Percentiles rank a stretch among this genome's conserved stretches.
Conservation (phyloP, 2,797 vertebrate species). For the Sebastiscus tertius region DNA sequence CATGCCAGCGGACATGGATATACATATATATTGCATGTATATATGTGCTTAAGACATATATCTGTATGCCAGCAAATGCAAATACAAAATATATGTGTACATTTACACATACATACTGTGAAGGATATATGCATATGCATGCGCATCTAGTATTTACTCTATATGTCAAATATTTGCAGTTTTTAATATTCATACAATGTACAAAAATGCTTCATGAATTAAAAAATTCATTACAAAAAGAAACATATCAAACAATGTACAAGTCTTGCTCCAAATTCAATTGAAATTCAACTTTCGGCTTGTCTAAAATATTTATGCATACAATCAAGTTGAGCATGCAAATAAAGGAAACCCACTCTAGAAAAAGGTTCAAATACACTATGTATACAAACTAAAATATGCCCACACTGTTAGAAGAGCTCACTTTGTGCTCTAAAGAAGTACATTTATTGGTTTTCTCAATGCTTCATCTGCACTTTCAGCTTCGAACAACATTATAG, state of each 20-base stretch:
- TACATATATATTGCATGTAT: conserved; percentile 88
- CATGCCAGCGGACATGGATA: conserved; percentile 94
- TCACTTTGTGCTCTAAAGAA: conserved; percentile 85
- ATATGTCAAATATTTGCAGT: conserved; percentile 90
- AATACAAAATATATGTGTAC: conserved; percentile 87
- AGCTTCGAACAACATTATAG: conserved; percentile 79
- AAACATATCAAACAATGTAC: conserved; percentile 99
- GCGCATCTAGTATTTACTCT: conserved; percentile 88
- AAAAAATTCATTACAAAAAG: conserved; percentile 99
- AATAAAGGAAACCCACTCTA: conserved; percentile 89
- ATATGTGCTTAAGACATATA: conserved; percentile 87
- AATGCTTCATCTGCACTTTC: conserved; percentile 82
- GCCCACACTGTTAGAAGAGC: conserved; percentile 88
- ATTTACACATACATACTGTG: conserved; percentile 86
- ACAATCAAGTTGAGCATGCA: conserved; percentile 99
- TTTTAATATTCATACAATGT: conserved; percentile 94
- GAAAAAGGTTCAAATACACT: conserved; percentile 98
- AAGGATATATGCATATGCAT: conserved; percentile 88
- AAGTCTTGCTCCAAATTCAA: conserved; percentile 98
- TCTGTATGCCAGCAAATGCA: conserved; percentile 83
- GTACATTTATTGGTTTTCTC: conserved; percentile 83
- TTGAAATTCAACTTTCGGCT: conserved; percentile 98
- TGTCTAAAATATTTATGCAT: conserved; percentile 99
- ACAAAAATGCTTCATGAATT: conserved; percentile 99
- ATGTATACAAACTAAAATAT: conserved; percentile 99